Percentiles rank a stretch among this genome's conserved stretches.
Conservation (phyloP, 2,797 vertebrate genomes). For the Hyperoplus immaculatus region DNA sequence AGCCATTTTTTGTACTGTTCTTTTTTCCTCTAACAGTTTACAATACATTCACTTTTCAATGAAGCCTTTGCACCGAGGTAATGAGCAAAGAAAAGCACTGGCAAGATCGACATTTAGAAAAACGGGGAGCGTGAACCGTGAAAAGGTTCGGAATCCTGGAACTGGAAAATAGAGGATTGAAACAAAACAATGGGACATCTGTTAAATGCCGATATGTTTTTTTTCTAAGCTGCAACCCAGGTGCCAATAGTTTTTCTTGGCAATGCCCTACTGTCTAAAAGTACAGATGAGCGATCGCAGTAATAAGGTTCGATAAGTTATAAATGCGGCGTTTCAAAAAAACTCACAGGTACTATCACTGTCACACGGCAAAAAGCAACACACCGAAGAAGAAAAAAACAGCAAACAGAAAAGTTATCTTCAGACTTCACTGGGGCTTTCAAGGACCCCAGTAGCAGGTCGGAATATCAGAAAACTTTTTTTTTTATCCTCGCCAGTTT, state of each 20-base stretch:
- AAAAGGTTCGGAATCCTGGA: slow-evolving; percentile 6
- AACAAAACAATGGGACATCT: slow-evolving; percentile 11
- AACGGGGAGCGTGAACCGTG: neutral
- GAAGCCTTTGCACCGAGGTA: slow-evolving; percentile 50
- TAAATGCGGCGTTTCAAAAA: slow-evolving; percentile 55
- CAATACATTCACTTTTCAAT: slow-evolving; percentile 76
- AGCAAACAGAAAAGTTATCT: slow-evolving; percentile 32
- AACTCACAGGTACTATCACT: slow-evolving; percentile 72
- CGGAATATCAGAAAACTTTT: slow-evolving; percentile 7
- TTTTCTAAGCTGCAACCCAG: slow-evolving; percentile 60
- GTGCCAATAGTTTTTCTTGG: slow-evolving; percentile 23
- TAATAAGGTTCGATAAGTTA: slow-evolving; percentile 41
- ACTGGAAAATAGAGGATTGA: neutral
- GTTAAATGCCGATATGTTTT: slow-evolving; percentile 58
- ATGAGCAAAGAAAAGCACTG: slow-evolving; percentile 60
- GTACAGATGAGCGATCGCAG: slow-evolving; percentile 38
- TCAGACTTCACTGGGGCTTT: slow-evolving; percentile 25
- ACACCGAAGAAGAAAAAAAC: slow-evolving; percentile 27
- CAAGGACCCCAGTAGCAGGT: neutral
- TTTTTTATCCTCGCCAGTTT: slow-evolving; percentile 21
- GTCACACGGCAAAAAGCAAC: slow-evolving; percentile 56
- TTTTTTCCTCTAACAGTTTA: slow-evolving; percentile 34
- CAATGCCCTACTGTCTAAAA: slow-evolving; percentile 24
- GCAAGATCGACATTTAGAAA: slow-evolving; percentile 51
- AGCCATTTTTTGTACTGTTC: slow-evolving; percentile 17